These are phyloP conservation scores for Cuniculus paca DNA, from an alignment of 2,797 vertebrate species.

Conservation along the genomic window DNA sequence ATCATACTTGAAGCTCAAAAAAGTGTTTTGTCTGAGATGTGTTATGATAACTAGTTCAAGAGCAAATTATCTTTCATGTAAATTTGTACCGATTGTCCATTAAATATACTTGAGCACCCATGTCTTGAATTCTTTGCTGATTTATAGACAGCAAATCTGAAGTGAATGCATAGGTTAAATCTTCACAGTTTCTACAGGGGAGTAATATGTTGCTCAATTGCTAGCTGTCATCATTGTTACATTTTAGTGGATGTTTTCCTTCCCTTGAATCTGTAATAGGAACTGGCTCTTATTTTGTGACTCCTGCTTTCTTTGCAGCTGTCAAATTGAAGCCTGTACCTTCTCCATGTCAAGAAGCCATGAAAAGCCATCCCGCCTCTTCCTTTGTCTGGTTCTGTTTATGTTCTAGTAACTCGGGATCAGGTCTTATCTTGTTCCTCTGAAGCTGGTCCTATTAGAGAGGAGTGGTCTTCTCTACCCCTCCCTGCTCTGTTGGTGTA, in stretches of 20 bases:
- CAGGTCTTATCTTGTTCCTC: not conserved
- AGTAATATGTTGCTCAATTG: not conserved
- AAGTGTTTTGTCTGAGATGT: not conserved
- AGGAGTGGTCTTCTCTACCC: not conserved
- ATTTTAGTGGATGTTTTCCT: not conserved
- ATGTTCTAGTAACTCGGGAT: not conserved
- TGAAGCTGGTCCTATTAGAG: not conserved
- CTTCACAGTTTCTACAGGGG: not conserved
- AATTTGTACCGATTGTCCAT: conserved; percentile 4
- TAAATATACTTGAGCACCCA: not conserved
- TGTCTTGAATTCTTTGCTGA: not conserved
- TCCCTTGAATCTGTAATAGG: not conserved
- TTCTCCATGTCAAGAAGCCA: not conserved
- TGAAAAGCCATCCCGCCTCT: not conserved
- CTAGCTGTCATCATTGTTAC: not conserved
- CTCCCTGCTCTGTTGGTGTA: not conserved
- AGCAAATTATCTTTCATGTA: not conserved
- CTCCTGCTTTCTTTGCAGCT: not conserved
- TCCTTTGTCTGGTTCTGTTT: not conserved
- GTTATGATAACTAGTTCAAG: not conserved
- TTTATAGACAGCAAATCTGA: not conserved
- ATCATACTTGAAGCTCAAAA: not conserved
- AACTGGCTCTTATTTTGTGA: not conserved
- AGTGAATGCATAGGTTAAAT: not conserved
- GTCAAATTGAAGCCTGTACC: no score